Conservation (phyloP, 2,113 vertebrate species). For the Accipiter virgatus region DNA sequence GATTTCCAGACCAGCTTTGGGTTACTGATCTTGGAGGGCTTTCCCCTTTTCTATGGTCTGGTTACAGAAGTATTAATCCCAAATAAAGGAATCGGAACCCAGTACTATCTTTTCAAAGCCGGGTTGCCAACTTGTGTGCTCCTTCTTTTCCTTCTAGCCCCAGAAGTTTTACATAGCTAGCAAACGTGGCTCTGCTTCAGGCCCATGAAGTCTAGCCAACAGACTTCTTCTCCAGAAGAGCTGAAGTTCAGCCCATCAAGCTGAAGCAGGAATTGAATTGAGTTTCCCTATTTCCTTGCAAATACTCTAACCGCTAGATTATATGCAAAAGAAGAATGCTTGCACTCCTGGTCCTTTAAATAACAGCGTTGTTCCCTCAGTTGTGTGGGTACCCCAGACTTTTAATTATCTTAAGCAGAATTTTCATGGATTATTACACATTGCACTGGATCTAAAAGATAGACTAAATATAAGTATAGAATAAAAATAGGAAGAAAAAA, state of each 20-base stretch:
- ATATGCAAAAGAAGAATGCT: background rate
- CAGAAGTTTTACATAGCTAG: background rate
- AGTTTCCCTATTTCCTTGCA: background rate
- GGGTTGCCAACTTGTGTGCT: fast-evolving
- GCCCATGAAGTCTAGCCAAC: background rate
- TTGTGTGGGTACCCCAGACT: background rate
- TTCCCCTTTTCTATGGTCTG: background rate
- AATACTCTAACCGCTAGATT: background rate
- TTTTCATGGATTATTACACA: background rate
- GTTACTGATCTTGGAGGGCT: background rate
- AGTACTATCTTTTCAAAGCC: background rate
- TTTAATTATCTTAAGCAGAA: background rate
- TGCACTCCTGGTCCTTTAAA: background rate
- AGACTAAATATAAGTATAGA: background rate
- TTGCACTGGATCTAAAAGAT: background rate
- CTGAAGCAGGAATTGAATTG: background rate
- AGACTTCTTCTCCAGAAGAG: background rate
- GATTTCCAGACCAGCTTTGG: background rate
- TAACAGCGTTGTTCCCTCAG: background rate
- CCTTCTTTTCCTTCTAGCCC: background rate
- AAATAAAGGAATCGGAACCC: background rate
- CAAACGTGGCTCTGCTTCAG: background rate
- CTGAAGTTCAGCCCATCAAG: background rate
- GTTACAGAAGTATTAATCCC: background rate
- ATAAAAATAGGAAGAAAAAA: background rate